Conservation (phyloP, 2,797 vertebrate genomes). For the Loris lydekkerianus region DNA sequence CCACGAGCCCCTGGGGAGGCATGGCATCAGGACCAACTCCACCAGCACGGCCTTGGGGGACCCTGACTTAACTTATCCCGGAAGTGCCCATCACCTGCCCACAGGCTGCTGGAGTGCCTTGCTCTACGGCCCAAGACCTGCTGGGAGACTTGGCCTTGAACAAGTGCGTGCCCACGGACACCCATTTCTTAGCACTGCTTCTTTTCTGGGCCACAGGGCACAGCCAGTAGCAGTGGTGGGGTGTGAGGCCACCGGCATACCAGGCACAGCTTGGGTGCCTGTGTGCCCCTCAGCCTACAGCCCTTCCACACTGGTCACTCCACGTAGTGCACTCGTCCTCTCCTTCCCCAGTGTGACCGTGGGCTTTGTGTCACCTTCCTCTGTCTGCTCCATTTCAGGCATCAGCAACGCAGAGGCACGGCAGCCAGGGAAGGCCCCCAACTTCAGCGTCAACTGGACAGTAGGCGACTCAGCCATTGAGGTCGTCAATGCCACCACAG, state of each 20-base stretch:
- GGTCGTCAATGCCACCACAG: conserved; percentile 97
- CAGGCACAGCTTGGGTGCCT: neutral
- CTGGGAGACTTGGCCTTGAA: neutral
- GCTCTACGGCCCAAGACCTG: neutral
- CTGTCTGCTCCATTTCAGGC: conserved; percentile 87
- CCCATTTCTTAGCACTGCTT: neutral
- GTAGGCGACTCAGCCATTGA: conserved; percentile 94
- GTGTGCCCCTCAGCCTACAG: neutral
- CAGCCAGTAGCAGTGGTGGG: neutral
- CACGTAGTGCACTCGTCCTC: rapidly evolving
- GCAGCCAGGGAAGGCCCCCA: conserved; percentile 97
- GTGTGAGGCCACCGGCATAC: rapidly evolving
- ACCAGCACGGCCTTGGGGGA: rapidly evolving
- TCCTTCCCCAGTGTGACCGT: neutral
- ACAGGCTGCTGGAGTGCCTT: neutral
- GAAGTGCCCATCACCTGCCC: rapidly evolving
- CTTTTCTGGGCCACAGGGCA: neutral
- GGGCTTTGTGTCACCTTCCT: neutral
- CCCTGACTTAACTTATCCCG: rapidly evolving
- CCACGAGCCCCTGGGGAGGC: neutral
- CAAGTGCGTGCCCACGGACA: neutral
- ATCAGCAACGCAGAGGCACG: conserved; percentile 98
- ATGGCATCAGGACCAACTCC: no score
- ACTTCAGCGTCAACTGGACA: conserved; percentile 99
- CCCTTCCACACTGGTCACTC: neutral